Evolutionary conservation across 30 jellyfish, hydroid and myxozoan genomes (phyloP).

Genomic region (Aurelia aurita complex sp. Pacific): DNA sequence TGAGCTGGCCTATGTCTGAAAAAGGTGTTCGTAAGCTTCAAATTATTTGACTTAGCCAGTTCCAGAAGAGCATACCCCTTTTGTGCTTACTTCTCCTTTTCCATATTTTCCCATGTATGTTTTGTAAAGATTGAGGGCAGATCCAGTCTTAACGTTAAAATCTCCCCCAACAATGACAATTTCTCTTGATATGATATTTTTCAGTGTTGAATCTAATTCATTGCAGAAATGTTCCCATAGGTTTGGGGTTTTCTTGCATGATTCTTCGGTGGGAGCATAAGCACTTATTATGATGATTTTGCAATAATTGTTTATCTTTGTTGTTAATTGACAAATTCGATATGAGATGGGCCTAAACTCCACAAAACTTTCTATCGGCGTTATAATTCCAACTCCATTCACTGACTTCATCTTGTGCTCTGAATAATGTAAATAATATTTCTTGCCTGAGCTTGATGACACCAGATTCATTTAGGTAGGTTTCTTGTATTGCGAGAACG

Average conservation of each 20-base stretch:
- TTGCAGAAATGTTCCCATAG: constrained; percentile 5
- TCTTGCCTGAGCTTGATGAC: neutral
- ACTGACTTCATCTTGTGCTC: neutral
- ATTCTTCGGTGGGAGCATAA: constrained; percentile 20
- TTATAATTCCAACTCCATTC: constrained; percentile 13
- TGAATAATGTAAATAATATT: neutral
- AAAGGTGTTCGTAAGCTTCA: constrained; percentile 12
- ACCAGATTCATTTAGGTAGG: neutral
- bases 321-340: constrained; percentile 11
- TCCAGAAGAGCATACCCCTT: neutral
- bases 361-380: neutral
- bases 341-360: constrained; percentile 19
- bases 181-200: constrained; percentile 17
- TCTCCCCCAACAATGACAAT: constrained; percentile 21
- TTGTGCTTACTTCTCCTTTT: constrained; percentile 1
- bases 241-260: constrained; percentile 9
- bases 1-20: constrained; percentile 21
- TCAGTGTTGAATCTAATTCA: constrained; percentile 2
- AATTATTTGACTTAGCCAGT: neutral
- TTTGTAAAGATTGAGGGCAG: neutral
- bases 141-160: constrained; percentile 14
- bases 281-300: constrained; percentile 1
- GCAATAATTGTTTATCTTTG: neutral
- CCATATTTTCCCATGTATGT: neutral
- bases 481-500: constrained; percentile 16